These are phyloP conservation scores for Lophotriccus pileatus DNA, from an alignment of 2,797 vertebrate species.

Conservation along the genomic window DNA sequence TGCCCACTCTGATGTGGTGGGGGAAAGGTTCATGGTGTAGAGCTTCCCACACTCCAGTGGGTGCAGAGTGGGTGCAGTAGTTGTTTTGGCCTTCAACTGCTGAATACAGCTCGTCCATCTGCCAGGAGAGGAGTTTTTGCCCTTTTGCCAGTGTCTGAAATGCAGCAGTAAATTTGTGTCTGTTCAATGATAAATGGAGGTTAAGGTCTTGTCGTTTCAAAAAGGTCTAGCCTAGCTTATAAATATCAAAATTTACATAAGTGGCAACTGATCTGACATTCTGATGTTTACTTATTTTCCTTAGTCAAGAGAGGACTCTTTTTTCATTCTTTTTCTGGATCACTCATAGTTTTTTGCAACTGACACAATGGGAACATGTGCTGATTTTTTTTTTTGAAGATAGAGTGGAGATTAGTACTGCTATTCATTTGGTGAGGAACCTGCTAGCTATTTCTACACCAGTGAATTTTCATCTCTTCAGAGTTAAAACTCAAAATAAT, in stretches of 20 bases:
- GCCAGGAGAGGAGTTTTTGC: neutral
- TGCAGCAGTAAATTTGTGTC: neutral
- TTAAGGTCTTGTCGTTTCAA: slow-evolving; percentile 16
- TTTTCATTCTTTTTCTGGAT: neutral
- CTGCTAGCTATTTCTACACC: neutral
- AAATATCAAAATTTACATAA: slow-evolving; percentile 56
- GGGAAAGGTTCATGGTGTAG: neutral
- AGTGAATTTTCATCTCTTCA: neutral
- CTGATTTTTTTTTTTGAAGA: neutral
- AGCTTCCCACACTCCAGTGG: neutral
- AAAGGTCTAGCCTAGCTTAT: neutral
- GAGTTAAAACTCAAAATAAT: slow-evolving; percentile 12
- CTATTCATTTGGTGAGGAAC: neutral
- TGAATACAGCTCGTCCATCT: neutral
- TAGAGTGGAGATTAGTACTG: neutral
- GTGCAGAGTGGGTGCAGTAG: neutral
- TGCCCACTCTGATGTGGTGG: neutral
- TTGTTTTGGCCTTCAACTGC: neutral
- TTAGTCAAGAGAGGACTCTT: neutral
- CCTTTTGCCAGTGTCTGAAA: neutral
- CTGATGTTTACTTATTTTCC: neutral
- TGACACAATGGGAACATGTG: neutral
- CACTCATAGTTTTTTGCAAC: neutral
- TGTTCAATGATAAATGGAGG: neutral
- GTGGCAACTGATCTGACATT: neutral